Conservation (phyloP, 1,140 invertebrate species). For the Polypedilum pembai region DNA sequence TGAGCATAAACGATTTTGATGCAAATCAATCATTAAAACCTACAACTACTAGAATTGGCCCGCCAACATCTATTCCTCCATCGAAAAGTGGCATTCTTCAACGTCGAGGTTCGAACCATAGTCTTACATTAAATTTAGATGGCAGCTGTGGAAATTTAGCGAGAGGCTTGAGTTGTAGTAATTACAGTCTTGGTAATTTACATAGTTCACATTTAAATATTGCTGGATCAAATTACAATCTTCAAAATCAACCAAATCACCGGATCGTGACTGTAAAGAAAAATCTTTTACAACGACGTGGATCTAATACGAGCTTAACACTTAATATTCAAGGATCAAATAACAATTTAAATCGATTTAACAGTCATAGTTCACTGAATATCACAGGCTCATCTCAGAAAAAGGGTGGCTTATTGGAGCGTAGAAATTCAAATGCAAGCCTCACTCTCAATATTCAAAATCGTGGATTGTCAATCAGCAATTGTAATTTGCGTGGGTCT, state of each 20-base stretch:
- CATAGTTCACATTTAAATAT: conserved; percentile 34
- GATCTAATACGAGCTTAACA: conserved; percentile 82
- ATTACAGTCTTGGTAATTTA: conserved; percentile 44
- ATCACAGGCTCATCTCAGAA: conserved; percentile 42
- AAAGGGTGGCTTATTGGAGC: conserved; percentile 60
- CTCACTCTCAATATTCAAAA: conserved; percentile 60
- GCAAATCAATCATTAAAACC: conserved; percentile 32
- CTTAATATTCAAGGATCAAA: conserved; percentile 48
- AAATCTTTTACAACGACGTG: conserved; percentile 68
- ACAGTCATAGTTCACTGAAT: conserved; percentile 47
- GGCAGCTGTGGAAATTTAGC: conserved; percentile 32
- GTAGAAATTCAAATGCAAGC: conserved; percentile 78
- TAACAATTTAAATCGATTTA: conserved; percentile 48
- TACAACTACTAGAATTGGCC: neutral
- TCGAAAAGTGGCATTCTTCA: conserved; percentile 41
- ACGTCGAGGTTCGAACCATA: conserved; percentile 40
- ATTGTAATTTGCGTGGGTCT: conserved; percentile 46
- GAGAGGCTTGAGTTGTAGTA: conserved; percentile 44
- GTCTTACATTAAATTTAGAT: conserved; percentile 36
- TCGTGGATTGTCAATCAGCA: conserved; percentile 44
- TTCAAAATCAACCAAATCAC: conserved; percentile 35
- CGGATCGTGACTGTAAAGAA: conserved; percentile 47
- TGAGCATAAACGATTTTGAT: conserved; percentile 56
- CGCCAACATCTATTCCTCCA: conserved; percentile 26
- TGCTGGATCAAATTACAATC: conserved; percentile 29